Base-by-base conservation (phyloP, 2,888 invertebrate species). In the Phaonia tiefii region DNA sequence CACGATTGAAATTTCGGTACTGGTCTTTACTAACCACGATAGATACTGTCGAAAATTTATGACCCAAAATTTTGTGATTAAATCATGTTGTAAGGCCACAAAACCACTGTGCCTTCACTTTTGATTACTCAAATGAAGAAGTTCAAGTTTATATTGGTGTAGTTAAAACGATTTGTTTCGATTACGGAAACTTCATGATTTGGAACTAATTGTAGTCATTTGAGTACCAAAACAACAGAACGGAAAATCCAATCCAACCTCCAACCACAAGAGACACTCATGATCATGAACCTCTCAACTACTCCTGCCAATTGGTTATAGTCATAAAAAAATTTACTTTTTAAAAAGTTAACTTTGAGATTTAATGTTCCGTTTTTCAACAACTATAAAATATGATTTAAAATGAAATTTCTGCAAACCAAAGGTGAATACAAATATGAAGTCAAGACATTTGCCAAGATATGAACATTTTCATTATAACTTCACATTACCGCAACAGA, bases 151-250 rank as follows among this genome's bases (percentile, higher is more conserved):
- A 75, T 83, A 79, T 60, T 72, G 75, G 84, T 84, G 83, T 81
- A 82, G 83, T 83, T 63, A 86, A 87, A 86, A 84, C 84, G 84
- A 87, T 87, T 86, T 84, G 86, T 85, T 87, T 86, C 86, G 88
- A 88, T 87, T 89, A 86, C 88, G 88, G 84, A 85, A 87, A 86
- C 81, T 86, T 85, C 84, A 84, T 89, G 87, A 88, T 87, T 89
- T 85, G 88, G 88, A 88, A 88, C 89, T 85, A 89, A 89, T 89
- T 86, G 84, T 83, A 82, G 79, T 80, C 58, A 51, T 26, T 42
- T 51, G 70, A 63, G 72, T 46, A 71, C 15, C 42, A 39, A 26
- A 17, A 44, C 25, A 8, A 25, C 26, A 26, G 37, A 10, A 31
- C 49, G 39, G 10, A 67, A 1, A 46, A n/a, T n/a, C n/a, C n/a